Conservation (phyloP, 2,797 vertebrate genomes). For the Phalloptychus januarius region DNA sequence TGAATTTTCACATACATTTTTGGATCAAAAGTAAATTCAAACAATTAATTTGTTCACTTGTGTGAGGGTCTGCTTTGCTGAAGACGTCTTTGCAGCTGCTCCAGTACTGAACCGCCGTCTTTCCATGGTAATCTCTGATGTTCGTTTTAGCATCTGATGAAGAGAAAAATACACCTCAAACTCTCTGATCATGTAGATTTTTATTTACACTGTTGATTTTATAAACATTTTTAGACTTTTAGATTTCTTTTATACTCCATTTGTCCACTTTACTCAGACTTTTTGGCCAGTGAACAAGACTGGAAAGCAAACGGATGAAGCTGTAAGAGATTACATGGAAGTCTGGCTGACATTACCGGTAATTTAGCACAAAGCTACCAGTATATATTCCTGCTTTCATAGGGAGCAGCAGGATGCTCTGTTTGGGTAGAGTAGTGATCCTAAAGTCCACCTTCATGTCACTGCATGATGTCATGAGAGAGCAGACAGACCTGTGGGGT, state of each 20-base stretch:
- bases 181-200: neutral
- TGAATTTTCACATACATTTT: neutral
- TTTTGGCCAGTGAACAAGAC: neutral
- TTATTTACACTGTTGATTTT: neutral
- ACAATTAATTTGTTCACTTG: constrained; percentile 45
- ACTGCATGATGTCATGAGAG: neutral
- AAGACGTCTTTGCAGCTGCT: constrained; percentile 62
- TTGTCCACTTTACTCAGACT: neutral
- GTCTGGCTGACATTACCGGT: too few species aligned
- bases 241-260: neutral
- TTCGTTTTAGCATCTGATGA: constrained; percentile 73
- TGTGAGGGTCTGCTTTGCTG: constrained; percentile 28
- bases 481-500: neutral
- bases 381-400: neutral
- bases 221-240: neutral
- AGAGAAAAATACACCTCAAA: constrained; percentile 26
- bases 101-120: constrained; percentile 68
- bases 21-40: neutral
- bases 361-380: neutral
- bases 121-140: constrained; percentile 71
- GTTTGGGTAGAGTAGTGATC: neutral
- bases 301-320: neutral
- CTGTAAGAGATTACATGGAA: neutral
- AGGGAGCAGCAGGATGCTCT: neutral
- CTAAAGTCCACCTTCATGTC: neutral